Evolutionary conservation across 2,888 invertebrate species (phyloP).

Genomic region (Anoncus sp.): DNA sequence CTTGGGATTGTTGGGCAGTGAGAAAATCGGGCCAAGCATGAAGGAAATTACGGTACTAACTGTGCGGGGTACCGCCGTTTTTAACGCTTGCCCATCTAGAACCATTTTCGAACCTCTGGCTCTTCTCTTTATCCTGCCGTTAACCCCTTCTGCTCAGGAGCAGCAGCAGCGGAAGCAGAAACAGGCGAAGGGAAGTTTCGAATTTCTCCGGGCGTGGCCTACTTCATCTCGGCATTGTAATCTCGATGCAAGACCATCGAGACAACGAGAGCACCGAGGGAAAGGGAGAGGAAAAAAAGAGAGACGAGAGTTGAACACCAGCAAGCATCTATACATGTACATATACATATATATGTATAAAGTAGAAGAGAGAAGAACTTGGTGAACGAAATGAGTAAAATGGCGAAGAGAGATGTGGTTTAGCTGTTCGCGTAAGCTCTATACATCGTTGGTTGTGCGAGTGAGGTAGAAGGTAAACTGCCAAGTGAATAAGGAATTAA

Average conservation of each 20-base stretch:
- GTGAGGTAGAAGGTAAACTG: conserved; percentile 45
- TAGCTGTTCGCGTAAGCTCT: conserved; percentile 21
- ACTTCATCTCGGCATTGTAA: conserved; percentile 65
- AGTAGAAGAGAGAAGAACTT: conserved; percentile 24
- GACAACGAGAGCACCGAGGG: conserved; percentile 55
- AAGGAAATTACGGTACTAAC: conserved; percentile 61
- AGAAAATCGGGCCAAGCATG: conserved; percentile 60
- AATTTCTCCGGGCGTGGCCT: conserved; percentile 66
- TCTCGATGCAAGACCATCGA: conserved; percentile 64
- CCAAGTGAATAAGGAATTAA: conserved; percentile 67
- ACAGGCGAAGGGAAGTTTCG: conserved; percentile 57
- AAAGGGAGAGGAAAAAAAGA: conserved; percentile 13
- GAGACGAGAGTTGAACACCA: conserved; percentile 4
- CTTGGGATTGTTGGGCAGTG: conserved; percentile 36
- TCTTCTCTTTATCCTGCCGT: conserved; percentile 20
- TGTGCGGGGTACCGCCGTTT: conserved; percentile 39
- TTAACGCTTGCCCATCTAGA: conserved; percentile 26
- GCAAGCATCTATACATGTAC: background rate
- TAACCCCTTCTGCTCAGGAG: conserved; percentile 36
- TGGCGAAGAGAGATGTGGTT: conserved; percentile 31
- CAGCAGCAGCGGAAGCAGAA: conserved; percentile 25
- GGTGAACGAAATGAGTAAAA: conserved; percentile 36
- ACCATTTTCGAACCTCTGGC: background rate
- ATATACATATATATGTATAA: background rate
- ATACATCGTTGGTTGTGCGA: conserved; percentile 8